These are phyloP conservation scores for Chrysolina haemoptera DNA, from an alignment of 2,888 invertebrate species.

Conservation along the genomic window DNA sequence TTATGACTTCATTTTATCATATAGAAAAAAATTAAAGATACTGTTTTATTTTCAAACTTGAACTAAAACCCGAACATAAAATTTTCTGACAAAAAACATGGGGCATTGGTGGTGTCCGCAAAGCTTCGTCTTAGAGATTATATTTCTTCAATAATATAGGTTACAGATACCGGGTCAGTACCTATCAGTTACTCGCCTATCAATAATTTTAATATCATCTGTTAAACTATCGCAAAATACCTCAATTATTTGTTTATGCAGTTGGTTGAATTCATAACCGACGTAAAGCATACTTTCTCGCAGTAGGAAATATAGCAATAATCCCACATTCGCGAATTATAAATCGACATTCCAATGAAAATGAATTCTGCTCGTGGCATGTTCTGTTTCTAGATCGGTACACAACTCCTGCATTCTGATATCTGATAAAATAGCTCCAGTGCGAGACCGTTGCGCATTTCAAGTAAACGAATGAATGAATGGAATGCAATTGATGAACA, in stretches of 20 bases:
- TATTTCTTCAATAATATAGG: too few relatives aligned
- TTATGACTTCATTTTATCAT: too few relatives aligned
- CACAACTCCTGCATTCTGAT: not conserved
- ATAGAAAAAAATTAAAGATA: too few relatives aligned
- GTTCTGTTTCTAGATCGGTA: not conserved
- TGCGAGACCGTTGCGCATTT: not conserved
- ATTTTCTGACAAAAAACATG: too few relatives aligned
- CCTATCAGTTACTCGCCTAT: not conserved
- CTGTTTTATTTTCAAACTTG: too few relatives aligned
- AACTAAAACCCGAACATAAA: too few relatives aligned
- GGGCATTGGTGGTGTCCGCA: too few relatives aligned
- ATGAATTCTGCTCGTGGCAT: not conserved
- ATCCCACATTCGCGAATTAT: not conserved
- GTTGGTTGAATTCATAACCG: not conserved
- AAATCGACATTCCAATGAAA: constrained; percentile 5
- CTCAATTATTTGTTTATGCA: not conserved
- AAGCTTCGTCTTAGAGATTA: too few relatives aligned
- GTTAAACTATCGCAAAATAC: not conserved
- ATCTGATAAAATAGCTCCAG: not conserved
- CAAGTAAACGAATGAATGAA: not conserved
- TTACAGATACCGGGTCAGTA: too few relatives aligned
- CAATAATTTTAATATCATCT: not conserved
- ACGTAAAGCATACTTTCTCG: constrained; percentile 11
- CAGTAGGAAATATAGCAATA: constrained; percentile 9
- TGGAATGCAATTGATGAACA: too few relatives aligned